Evolutionary conservation across 92 coral and sea anemone species (phyloP).

Genomic region (Parazoanthus darwini): DNA sequence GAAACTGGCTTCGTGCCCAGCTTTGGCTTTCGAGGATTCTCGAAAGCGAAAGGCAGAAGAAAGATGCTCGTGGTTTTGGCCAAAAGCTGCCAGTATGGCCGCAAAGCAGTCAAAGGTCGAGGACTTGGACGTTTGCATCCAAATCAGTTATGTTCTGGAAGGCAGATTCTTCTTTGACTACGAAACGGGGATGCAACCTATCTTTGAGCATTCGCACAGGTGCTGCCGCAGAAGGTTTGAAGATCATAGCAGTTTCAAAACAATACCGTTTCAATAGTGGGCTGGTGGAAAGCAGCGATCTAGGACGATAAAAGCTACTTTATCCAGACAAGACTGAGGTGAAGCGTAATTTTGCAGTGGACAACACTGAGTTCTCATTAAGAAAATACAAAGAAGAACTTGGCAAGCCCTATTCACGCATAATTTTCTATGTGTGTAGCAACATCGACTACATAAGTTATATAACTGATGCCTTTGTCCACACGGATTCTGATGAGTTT

Average conservation of each 20-base stretch:
- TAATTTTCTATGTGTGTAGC: conserved; percentile 36
- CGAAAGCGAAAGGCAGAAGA: too few relatives aligned
- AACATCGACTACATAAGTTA: conserved; percentile 49
- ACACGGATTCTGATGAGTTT: too few relatives aligned
- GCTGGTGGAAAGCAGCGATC: conserved; percentile 42
- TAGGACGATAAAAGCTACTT: conserved; percentile 42
- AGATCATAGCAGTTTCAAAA: neutral
- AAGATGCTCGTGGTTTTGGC: too few relatives aligned
- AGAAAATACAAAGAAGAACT: conserved; percentile 48
- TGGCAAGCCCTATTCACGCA: conserved; percentile 48
- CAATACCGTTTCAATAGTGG: conserved; percentile 9
- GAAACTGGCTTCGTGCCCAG: too few relatives aligned
- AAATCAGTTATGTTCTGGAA: too few relatives aligned
- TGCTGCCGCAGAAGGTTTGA: conserved; percentile 29
- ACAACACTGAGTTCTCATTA: conserved; percentile 19
- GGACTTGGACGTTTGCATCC: too few relatives aligned
- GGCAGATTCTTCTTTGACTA: too few relatives aligned
- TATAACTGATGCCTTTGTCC: conserved; percentile 23
- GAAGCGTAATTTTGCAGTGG: conserved; percentile 30
- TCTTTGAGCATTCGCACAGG: conserved; percentile 26
- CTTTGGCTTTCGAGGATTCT: too few relatives aligned
- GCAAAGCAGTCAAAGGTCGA: too few relatives aligned
- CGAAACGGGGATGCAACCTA: neutral
- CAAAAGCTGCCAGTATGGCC: too few relatives aligned
- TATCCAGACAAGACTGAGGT: conserved; percentile 51